Percentiles rank a stretch among this genome's conserved stretches.
These are phyloP conservation scores for Passerina amoena DNA, from an alignment of 2,113 vertebrate genomes.

Conservation along the genomic window DNA sequence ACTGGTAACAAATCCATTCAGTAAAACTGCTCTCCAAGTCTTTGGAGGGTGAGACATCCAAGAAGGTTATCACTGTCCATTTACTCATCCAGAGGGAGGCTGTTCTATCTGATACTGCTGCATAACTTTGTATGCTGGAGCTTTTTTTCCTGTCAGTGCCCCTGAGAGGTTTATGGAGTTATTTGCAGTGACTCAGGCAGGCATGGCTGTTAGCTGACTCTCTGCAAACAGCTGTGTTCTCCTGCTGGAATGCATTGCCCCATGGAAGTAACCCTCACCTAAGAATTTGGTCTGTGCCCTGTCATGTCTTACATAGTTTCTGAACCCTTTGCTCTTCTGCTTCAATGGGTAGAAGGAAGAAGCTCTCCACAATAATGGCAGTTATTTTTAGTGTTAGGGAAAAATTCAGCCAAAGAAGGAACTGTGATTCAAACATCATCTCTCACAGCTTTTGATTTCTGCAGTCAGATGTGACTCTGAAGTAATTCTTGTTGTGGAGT, in stretches of 20 bases:
- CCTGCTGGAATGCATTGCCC: background rate
- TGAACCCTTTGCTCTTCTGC: constrained; percentile 2
- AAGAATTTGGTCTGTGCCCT: constrained; percentile 3
- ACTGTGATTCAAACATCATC: background rate
- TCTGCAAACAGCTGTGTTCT: background rate
- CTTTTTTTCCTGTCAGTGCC: background rate
- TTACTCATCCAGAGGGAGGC: background rate
- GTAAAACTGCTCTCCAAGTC: background rate
- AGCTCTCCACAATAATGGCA: background rate
- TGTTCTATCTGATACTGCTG: background rate
- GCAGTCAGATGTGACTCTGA: background rate
- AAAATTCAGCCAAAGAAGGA: background rate
- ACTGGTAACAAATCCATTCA: background rate
- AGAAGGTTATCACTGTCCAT: background rate
- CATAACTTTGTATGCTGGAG: background rate
- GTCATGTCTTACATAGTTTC: background rate
- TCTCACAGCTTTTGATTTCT: background rate
- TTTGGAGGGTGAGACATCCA: background rate
- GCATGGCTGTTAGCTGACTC: background rate
- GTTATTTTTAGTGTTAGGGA: background rate
- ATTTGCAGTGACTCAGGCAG: background rate
- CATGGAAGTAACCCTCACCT: background rate
- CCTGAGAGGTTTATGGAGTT: background rate
- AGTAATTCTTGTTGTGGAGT: background rate
- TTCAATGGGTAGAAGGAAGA: background rate